Evolutionary conservation across 2,888 invertebrate genomes (phyloP).

Genomic region (Agriopis marginaria): DNA sequence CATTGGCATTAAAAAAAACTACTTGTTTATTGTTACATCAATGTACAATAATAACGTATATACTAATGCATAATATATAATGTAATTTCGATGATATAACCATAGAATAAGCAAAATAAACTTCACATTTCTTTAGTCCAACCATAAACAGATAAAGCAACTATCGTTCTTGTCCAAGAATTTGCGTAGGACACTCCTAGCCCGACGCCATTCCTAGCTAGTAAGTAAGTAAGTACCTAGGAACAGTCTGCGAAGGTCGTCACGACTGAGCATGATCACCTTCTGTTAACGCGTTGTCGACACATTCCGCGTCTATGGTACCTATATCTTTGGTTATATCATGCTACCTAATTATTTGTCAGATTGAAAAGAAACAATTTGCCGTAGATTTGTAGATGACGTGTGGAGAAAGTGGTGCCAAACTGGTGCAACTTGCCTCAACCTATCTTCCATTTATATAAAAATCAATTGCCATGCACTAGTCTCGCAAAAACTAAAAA

Average conservation of each 20-base stretch:
- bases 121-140: background rate
- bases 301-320: slow-evolving; percentile 25
- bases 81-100: background rate
- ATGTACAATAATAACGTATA: no score
- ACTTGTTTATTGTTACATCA: no score
- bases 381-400: no score
- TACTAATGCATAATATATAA: no score
- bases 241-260: slow-evolving; percentile 33
- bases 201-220: slow-evolving; percentile 21
- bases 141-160: slow-evolving; percentile 7
- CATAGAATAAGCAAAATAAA: background rate
- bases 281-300: slow-evolving; percentile 19
- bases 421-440: no score
- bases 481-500: no score
- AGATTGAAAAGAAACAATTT: background rate
- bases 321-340: background rate
- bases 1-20: no score
- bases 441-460: no score
- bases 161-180: slow-evolving; percentile 20
- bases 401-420: no score
- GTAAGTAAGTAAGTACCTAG: slow-evolving; percentile 10
- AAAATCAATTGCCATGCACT: no score
- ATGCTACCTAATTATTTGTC: background rate
- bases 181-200: slow-evolving; percentile 38
- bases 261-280: slow-evolving; percentile 29